A percentile compares a stretch with the other conserved stretches of the same genome.
phyloP scores from a whole-genome alignment of 2,113 vertebrate species.

The Herpetotheres cachinnans region DNA sequence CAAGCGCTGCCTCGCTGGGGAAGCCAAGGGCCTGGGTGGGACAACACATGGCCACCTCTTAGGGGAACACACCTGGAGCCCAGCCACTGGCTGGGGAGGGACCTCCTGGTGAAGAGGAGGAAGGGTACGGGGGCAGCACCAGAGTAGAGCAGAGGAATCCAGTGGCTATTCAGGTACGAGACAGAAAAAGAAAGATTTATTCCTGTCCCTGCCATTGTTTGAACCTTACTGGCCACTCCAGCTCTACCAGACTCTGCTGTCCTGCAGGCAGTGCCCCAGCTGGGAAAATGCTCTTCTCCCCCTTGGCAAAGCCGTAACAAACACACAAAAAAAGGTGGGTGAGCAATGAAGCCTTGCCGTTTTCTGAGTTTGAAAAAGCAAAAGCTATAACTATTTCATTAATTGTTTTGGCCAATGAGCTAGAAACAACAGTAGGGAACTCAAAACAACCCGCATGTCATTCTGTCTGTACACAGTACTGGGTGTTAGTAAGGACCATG shows the following conservation, averaged over 20 bases:
- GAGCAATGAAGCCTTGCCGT: neutral
- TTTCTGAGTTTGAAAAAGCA: neutral
- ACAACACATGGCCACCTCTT: neutral
- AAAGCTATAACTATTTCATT: neutral
- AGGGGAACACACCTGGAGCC: neutral
- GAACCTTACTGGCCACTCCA: neutral
- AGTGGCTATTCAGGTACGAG: neutral
- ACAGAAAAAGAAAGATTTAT: neutral
- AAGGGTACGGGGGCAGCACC: fast-evolving
- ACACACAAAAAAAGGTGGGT: neutral
- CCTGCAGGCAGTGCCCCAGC: neutral
- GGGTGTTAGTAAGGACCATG: neutral
- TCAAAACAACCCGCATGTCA: neutral
- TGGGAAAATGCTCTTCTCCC: neutral
- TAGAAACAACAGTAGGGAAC: neutral
- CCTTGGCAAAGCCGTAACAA: neutral
- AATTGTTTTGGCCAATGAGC: neutral
- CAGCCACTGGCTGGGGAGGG: fast-evolving
- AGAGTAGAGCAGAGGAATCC: neutral
- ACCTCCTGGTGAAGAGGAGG: neutral
- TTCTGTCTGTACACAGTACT: neutral
- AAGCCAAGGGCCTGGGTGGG: neutral
- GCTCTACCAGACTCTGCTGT: neutral
- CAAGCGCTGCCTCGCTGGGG: fast-evolving
- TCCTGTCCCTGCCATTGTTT: neutral